Evolutionary conservation across 30 jellyfish, hydroid and myxozoan species (phyloP), one percentile per base, ranked within the genome.

Genomic region (Aurelia aurita): DNA sequence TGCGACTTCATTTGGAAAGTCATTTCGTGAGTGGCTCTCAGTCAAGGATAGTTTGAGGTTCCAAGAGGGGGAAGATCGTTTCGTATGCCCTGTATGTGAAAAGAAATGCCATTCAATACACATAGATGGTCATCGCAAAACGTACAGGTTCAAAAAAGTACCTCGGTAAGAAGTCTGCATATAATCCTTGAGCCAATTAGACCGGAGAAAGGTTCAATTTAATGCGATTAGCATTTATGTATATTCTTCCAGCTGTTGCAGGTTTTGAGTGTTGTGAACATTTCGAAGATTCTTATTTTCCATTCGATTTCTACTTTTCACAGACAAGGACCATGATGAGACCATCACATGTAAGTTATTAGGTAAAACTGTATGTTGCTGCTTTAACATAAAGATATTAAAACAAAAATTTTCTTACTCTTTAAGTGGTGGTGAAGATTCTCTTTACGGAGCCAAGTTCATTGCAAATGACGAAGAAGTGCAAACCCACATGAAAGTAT

Each of bases 391-490:
- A 35, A 0, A 35, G 11, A 35, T 2, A 35, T 35, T 35, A 35
- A 11, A 35, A 35, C 11, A 6, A 35, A 25, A 0, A 63, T 26
- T 63, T 16, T n/a, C 29, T 29, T 63, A 21, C 14, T 63, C 49
- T 63, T 25, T 21, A 11, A 22, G 49, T 5, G 75, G 75, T 19
- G 9, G 29, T 26, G 49, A 63, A 55, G 66, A 55, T 55, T 35
- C 47, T 6, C 47, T 35, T 35, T 35, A 35, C 12, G 66, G 66
- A 2, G 66, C 66, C 28, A 60, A 35, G 43, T 78, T 78, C 70
- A 78, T 59, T 44, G 76, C 66, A 12, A 78, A 60, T 26, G 79
- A 59, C 44, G 89, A 27, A 28, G 69, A 60, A 64, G 89, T 78
- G 7, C 79, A 62, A 78, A 29, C 65, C 2, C 89, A 78, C 77